Evolutionary conservation across 2,888 invertebrate species (phyloP).

Genomic region (Formica aserva): DNA sequence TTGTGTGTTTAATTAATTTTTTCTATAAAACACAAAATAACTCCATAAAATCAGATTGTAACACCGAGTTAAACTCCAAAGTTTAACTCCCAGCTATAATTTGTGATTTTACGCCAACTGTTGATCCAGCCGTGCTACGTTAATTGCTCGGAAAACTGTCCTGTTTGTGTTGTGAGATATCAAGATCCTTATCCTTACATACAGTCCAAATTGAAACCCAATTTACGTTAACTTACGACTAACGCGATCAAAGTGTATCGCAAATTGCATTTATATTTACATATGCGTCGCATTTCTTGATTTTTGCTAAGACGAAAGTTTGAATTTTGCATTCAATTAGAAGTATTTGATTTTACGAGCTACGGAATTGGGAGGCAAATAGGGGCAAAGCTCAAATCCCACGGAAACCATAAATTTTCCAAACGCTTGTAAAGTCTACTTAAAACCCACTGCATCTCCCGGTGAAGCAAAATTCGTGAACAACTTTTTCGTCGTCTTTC

Average conservation of each 20-base stretch:
- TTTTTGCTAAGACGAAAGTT: background rate
- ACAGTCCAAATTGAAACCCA: background rate
- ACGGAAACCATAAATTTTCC: slow-evolving; percentile 28
- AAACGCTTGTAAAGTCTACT: slow-evolving; percentile 17
- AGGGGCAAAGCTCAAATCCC: background rate
- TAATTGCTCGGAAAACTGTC: slow-evolving; percentile 39
- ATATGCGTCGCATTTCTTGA: background rate
- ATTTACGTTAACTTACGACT: background rate
- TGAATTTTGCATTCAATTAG: slow-evolving; percentile 20
- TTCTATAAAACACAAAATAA: background rate
- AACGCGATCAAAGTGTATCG: background rate
- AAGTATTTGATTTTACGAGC: slow-evolving; percentile 1
- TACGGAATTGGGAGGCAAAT: background rate
- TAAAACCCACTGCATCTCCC: slow-evolving; percentile 1
- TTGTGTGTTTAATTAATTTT: background rate
- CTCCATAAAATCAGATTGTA: background rate
- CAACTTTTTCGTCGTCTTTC: slow-evolving; percentile 15
- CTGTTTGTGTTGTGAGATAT: background rate
- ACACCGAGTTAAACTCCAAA: background rate
- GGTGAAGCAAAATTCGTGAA: background rate
- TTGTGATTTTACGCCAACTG: background rate
- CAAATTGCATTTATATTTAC: background rate
- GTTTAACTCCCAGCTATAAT: slow-evolving; percentile 16
- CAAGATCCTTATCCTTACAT: slow-evolving; percentile 12
- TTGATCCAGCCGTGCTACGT: slow-evolving; percentile 10